Evolutionary conservation across 2,888 invertebrate genomes (phyloP).

Genomic region (Ceriagrion tenellum): DNA sequence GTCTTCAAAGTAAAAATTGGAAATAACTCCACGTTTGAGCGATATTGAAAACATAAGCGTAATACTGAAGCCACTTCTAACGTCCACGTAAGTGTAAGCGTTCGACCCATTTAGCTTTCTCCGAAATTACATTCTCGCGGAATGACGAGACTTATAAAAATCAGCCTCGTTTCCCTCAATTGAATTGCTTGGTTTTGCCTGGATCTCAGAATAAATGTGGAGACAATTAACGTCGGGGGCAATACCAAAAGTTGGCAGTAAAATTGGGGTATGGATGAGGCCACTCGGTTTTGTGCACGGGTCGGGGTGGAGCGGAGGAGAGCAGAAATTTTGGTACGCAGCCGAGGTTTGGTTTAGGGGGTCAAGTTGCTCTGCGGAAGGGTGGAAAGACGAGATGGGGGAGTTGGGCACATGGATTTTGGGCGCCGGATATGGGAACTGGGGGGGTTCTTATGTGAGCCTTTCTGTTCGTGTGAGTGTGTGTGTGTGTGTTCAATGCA

Average conservation of each 20-base stretch:
- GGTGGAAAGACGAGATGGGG: not conserved
- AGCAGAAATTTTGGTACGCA: not conserved
- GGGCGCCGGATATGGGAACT: not conserved
- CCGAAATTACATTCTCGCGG: not conserved
- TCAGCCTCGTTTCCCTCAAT: not conserved
- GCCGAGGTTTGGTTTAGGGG: conserved; percentile 47
- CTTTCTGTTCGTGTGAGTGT: not conserved
- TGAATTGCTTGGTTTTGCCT: not conserved
- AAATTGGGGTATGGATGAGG: conserved; percentile 18
- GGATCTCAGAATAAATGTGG: not conserved
- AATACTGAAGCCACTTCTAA: not conserved
- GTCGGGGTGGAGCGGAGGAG: not conserved
- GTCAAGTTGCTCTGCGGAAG: conserved; percentile 38
- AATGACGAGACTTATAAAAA: not conserved
- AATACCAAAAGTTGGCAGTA: not conserved
- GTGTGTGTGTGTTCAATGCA: not conserved
- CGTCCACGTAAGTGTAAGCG: not conserved
- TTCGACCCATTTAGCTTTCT: not conserved
- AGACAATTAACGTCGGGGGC: not conserved
- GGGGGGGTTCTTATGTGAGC: not conserved
- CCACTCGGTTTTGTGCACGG: not conserved
- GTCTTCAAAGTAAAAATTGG: too few species aligned
- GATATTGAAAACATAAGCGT: too few species aligned
- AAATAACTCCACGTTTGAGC: too few species aligned
- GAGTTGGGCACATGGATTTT: not conserved